Conservation (phyloP, 2,888 invertebrate genomes). For the Drosophila pegasa region DNA sequence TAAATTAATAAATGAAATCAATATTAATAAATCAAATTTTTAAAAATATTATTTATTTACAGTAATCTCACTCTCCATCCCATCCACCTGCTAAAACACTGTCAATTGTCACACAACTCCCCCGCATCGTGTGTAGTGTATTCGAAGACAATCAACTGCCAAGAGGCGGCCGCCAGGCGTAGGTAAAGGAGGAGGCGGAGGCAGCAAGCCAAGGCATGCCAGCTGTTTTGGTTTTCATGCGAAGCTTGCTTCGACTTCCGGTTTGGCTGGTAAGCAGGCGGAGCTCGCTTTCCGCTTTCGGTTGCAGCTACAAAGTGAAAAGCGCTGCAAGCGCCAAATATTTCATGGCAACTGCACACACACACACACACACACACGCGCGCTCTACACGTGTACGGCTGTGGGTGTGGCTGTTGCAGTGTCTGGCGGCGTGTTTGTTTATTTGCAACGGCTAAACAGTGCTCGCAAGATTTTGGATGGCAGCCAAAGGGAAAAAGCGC, state of each 20-base stretch:
- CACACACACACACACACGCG: not conserved
- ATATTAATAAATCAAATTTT: too few relatives aligned
- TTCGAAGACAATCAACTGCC: slow-evolving; percentile 27
- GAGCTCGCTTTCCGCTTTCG: slow-evolving; percentile 34
- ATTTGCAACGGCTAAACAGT: slow-evolving; percentile 73
- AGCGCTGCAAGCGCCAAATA: slow-evolving; percentile 76
- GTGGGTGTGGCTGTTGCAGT: slow-evolving; percentile 11
- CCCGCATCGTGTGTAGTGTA: slow-evolving; percentile 29
- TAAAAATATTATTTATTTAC: not conserved
- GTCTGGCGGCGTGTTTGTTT: slow-evolving; percentile 60
- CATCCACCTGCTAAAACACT: slow-evolving; percentile 25
- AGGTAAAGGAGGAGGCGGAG: not conserved
- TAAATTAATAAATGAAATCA: too few relatives aligned
- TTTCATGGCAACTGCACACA: slow-evolving; percentile 63
- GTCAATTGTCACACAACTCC: slow-evolving; percentile 5
- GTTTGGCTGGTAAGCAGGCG: slow-evolving; percentile 40
- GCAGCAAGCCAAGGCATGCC: slow-evolving; percentile 19
- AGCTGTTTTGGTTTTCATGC: slow-evolving; percentile 58
- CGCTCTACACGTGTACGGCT: slow-evolving; percentile 3
- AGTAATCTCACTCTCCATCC: not conserved
- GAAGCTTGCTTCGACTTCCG: slow-evolving; percentile 50
- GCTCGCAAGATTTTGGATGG: slow-evolving; percentile 54
- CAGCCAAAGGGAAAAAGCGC: slow-evolving; percentile 69
- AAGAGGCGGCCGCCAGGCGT: slow-evolving; percentile 21
- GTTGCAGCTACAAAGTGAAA: slow-evolving; percentile 64